Evolutionary conservation across 2,113 vertebrate species (phyloP), one percentile per base, ranked within the genome.

Genomic region (Entosphenus tridentatus): DNA sequence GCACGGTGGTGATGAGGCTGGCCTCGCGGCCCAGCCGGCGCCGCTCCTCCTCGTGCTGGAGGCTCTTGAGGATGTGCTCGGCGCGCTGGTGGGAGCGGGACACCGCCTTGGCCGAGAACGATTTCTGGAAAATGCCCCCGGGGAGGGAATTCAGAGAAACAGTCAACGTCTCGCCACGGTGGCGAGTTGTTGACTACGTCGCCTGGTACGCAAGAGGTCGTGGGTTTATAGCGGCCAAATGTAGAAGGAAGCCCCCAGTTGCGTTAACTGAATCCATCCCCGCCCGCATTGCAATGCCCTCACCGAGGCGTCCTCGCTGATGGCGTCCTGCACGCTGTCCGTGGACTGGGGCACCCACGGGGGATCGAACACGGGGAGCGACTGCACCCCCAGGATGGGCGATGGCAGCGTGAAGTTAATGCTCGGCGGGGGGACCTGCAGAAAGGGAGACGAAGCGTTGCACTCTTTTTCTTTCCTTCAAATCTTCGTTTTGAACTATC

Each of bases 321-420:
- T 97, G 2, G 92, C 87, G 73, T 98, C 93, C 71, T 95, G 90
- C 68, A 97, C 93, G 3, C 88, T 95, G 67, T 92, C 92, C 0
- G 88, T 87, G 77, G 88, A 95, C 78, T 95, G 84, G n/a, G 93
- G 89, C 59, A 95, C 89, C 92, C 92, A 97, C 0, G 93, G 93
- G 0, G 93, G 92, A 74, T 98, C 92, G 75, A 98, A 98, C 84
- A 98, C 96, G 3, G 93, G 93, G 55, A 98, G 85, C 14, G 92
- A 98, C 3, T 92, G 93, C 90, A 98, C 96, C 56, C 93, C 93
- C 76, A 98, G 82, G 18, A 98, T 95, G 8, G 93, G 92, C 8
- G 93, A 98, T 4, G 93, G 93, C 73, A 98, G 78, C 2, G 92
- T 98, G 78, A 97, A 98, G 77, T 98, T 98, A 78, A 98, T 98